A percentile compares a stretch with the other conserved stretches of the same genome.
Conservation (phyloP, 2,113 vertebrate species). For the Mola mola region DNA sequence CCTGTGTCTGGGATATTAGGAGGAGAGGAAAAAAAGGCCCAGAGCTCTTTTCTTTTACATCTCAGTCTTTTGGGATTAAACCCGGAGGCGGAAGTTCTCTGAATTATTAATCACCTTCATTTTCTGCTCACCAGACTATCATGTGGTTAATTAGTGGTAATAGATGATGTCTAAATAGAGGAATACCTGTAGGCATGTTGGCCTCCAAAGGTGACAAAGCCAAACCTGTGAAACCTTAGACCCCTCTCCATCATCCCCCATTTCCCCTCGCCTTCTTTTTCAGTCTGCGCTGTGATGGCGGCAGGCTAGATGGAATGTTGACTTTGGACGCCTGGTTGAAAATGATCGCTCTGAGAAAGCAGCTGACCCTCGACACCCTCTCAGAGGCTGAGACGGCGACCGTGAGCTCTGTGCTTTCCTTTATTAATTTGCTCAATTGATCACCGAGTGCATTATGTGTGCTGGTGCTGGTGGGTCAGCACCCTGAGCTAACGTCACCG, state of each 20-base stretch:
- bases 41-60: conserved; percentile 10
- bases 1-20: conserved; percentile 10
- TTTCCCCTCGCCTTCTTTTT: conserved; percentile 45
- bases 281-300: conserved; percentile 32
- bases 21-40: conserved; percentile 6
- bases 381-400: conserved; percentile 31
- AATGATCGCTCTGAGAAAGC: conserved; percentile 73
- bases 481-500: conserved; percentile 19
- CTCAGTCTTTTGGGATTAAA: conserved; percentile 6
- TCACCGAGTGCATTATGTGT: conserved; percentile 34
- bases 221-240: conserved; percentile 68
- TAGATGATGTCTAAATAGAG: conserved; percentile 71
- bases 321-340: conserved; percentile 72
- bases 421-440: conserved; percentile 56
- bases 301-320: conserved; percentile 73
- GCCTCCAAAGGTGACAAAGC: conserved; percentile 36
- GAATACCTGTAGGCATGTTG: conserved; percentile 55
- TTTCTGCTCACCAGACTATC: conserved; percentile 81
- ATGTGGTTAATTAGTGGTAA: conserved; percentile 78
- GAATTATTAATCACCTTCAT: conserved; percentile 70
- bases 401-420: conserved; percentile 48
- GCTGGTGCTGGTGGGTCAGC: conserved; percentile 40
- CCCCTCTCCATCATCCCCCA: conserved; percentile 36
- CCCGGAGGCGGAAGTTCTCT: conserved; percentile 31
- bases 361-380: conserved; percentile 41